These are phyloP conservation scores for Aplysina aerophoba DNA, from an alignment of 37 sponge, comb jelly and placozoan genomes.

Conservation along the genomic window DNA sequence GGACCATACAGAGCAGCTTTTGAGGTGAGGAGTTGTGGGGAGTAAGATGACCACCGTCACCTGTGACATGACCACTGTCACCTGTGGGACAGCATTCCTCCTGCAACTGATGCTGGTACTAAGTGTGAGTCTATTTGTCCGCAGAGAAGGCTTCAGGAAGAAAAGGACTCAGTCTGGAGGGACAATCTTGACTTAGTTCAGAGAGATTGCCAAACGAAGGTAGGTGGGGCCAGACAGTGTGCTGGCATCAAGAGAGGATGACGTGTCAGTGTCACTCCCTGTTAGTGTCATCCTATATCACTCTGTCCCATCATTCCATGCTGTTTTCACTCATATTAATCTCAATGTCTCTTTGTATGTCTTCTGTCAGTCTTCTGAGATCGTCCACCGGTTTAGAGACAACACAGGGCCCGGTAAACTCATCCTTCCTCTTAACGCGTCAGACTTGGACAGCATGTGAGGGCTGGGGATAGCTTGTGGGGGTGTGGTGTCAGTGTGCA, in stretches of 20 bases:
- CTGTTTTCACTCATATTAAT: too few species aligned
- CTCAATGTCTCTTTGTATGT: background rate
- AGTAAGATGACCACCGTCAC: background rate
- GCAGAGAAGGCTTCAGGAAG: conserved; percentile 48
- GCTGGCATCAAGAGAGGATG: background rate
- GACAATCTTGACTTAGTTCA: conserved; percentile 56
- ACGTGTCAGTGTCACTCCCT: background rate
- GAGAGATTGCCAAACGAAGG: conserved; percentile 39
- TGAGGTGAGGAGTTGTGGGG: conserved; percentile 28
- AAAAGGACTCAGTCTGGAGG: conserved; percentile 5
- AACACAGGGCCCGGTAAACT: conserved; percentile 63
- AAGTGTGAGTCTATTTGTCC: background rate
- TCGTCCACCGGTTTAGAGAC: conserved; percentile 46
- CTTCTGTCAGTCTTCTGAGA: conserved; percentile 41
- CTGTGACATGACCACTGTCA: too few species aligned
- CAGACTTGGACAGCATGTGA: conserved; percentile 64
- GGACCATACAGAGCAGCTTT: conserved; percentile 16
- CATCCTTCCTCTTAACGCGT: conserved; percentile 67
- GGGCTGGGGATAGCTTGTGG: background rate
- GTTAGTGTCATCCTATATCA: background rate
- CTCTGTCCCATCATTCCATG: background rate
- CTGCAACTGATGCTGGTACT: background rate
- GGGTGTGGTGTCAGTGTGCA: too few species aligned
- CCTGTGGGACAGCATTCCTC: too few species aligned
- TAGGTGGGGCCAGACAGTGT: background rate